Base-by-base conservation (phyloP, 2,797 vertebrate species). In the Apodemus agrarius region DNA sequence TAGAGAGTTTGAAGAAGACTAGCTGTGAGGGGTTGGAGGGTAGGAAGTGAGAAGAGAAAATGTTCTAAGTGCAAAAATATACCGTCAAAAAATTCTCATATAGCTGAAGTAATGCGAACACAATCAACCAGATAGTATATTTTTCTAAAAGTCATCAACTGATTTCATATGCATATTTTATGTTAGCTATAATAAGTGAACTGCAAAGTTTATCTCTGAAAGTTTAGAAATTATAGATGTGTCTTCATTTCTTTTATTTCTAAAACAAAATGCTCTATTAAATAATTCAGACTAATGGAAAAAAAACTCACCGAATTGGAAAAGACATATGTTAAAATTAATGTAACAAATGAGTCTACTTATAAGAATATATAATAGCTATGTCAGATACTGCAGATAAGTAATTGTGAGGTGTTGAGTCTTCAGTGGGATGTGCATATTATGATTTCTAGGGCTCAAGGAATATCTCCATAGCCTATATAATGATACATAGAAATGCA, bases 161-260 rank as follows among this genome's bases (percentile, higher is more conserved):
- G 69, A 84, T 12, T 6, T 26, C 13, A 49, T 17, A 85, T 84
- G 3, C 13, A 95, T 7, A 81, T 81, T 57, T 54, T n/a, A 75
- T 82, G 24, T 76, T 95, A 94, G 21, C 21, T 19, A 72, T 29
- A 74, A 59, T 57, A 83, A 81, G 2, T 92, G 22, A 91, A 87
- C 80, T 22, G 49, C 83, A 29, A 17, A 83, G 65, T 69, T 80
- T 6, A 72, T 34, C 14, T 29, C 80, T 31, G 29, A 29, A 52
- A 3, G 16, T 88, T 93, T 88, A 43, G 10, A 85, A 31, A 67
- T 14, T 84, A 67, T 67, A 17, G 29, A 7, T 49, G 0, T 34
- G 37, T 12, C 29, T 13, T 84, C 49, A 31, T 63, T 84, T 84
- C 81, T 19, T 43, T 61, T 29, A 34, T 22, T 29, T 26, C 22